phyloP scores from a whole-genome alignment of 2,888 invertebrate species.

The Dynastes tityus region DNA sequence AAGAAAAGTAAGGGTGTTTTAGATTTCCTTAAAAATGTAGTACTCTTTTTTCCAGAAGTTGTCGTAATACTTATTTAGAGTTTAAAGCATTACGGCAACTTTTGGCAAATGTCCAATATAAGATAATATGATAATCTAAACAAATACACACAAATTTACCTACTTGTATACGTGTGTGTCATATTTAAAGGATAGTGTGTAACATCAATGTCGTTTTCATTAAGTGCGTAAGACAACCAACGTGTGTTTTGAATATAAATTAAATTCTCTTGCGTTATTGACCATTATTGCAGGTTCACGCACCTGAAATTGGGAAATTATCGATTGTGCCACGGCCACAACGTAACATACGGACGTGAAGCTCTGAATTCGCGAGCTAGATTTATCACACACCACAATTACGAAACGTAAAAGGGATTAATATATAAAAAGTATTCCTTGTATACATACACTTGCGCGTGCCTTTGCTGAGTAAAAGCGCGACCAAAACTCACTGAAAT shows the following conservation, averaged over 20 bases:
- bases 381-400: background rate
- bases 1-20: too few species aligned
- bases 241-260: background rate
- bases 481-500: background rate
- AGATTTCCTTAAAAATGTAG: too few species aligned
- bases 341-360: background rate
- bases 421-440: background rate
- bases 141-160: background rate
- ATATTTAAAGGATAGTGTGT: background rate
- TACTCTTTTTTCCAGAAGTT: too few species aligned
- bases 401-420: background rate
- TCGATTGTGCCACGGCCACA: background rate
- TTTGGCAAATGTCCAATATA: background rate
- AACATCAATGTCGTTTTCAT: background rate
- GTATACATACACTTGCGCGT: background rate
- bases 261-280: conserved; percentile 2
- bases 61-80: too few species aligned
- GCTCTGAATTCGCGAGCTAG: background rate
- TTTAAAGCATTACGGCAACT: too few species aligned
- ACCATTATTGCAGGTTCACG: conserved; percentile 1
- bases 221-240: background rate
- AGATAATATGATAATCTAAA: background rate
- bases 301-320: conserved; percentile 8
- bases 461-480: conserved; percentile 3
- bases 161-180: background rate